phyloP scores from a whole-genome alignment of 1,140 invertebrate species.

The Zaprionus camerounensis region DNA sequence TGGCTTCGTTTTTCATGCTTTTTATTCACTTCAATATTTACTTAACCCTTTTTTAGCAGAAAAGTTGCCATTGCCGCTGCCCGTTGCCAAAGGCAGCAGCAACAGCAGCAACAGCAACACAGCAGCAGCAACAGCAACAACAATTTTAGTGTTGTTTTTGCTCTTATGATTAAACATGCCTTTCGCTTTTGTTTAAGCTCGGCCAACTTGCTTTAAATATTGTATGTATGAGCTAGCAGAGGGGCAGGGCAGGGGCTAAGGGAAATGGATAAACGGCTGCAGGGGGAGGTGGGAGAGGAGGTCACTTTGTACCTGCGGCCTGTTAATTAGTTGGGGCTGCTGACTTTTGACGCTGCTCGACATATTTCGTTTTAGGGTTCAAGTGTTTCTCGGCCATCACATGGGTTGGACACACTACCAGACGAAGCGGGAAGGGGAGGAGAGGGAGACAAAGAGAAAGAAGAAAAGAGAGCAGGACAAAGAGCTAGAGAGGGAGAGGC shows the following conservation, averaged over 20 bases:
- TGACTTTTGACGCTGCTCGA: slow-evolving; percentile 76
- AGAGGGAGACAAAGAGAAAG: neutral
- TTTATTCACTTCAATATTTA: slow-evolving; percentile 82
- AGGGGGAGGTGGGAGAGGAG: neutral
- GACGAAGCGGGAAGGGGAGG: too few species aligned
- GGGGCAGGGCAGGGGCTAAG: neutral
- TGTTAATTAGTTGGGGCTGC: slow-evolving; percentile 78
- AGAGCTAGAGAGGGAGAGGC: neutral
- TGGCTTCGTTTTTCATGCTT: slow-evolving; percentile 71
- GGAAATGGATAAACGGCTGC: neutral
- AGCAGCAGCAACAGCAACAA: slow-evolving; percentile 3
- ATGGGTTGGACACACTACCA: slow-evolving; percentile 30
- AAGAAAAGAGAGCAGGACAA: neutral
- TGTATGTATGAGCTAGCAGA: slow-evolving; percentile 54
- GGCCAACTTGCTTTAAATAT: slow-evolving; percentile 75
- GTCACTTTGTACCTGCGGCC: slow-evolving; percentile 69
- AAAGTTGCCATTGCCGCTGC: slow-evolving; percentile 54
- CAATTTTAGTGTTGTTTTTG: slow-evolving; percentile 68
- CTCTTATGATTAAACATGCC: slow-evolving; percentile 82
- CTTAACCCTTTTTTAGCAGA: slow-evolving; percentile 75
- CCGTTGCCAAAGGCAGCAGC: slow-evolving; percentile 46
- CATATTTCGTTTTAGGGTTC: slow-evolving; percentile 79
- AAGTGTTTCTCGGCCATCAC: slow-evolving; percentile 53
- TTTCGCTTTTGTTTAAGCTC: slow-evolving; percentile 79
- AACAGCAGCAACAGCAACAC: slow-evolving; percentile 31